Evolutionary conservation across 2,113 vertebrate species (phyloP), one percentile per base, ranked within the genome.

Genomic region (Xyliphius kryptos): DNA sequence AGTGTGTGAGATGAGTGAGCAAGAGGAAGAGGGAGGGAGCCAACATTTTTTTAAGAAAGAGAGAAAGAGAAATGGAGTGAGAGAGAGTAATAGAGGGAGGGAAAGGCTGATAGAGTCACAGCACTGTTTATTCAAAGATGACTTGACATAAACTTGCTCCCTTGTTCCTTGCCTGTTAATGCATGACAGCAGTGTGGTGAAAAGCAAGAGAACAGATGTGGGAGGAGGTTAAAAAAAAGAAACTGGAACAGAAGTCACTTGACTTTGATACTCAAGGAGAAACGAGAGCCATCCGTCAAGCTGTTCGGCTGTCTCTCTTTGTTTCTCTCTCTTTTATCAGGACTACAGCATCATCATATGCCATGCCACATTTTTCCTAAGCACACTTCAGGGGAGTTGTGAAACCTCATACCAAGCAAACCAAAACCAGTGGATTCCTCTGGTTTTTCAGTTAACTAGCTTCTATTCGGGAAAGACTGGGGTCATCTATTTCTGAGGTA

Each of bases 91-190:
- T 21, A 37, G 15, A 51, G 47, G 64, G 17, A 46, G 37, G 56
- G 63, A 68, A 37, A 75, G 69, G 67, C 63, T 73, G 66, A 70
- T 70, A 75, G 74, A 83, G 71, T 75, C 69, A 61, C 59, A 60
- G 63, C 75, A 76, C 79, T 81, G 74, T 80, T 80, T 82, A 70
- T 79, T 81, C 76, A 78, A 16, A 83, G 80, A 68, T 78, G 79
- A 81, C 79, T 79, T 77, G 79, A 81, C 70, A 85, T 74, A 78
- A 84, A 80, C 77, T 76, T 77, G 67, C 63, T 72, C 56, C 83
- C 78, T 80, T 85, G 79, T 83, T 81, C 69, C 64, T 60, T 20
- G 52, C 70, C 62, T 80, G 64, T 79, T 75, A 67, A 54, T 5
- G 58, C 67, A 66, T 85, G 83, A 84, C 83, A 86, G 79, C 72